Evolutionary conservation across 2,113 vertebrate species (phyloP), one percentile per base, ranked within the genome.

Genomic region (Ondatra zibethicus): DNA sequence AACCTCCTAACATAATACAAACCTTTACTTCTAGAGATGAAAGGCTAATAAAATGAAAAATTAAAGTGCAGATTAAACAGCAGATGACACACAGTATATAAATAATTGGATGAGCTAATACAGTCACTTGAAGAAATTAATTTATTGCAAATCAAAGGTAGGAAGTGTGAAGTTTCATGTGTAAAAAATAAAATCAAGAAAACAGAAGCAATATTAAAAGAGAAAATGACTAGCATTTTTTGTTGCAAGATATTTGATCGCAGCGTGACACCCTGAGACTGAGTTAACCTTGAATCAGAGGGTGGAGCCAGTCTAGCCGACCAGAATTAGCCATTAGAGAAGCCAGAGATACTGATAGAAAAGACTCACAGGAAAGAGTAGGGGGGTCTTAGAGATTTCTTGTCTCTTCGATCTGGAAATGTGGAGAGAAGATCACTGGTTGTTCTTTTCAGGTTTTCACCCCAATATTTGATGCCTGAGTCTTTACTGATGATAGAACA

Each of bases 41-140:
- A 85, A 88, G 78, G 33, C 14, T 93, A 70, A 88, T 72, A 47
- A 85, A 58, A 58, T 85, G 2, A 93, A 92, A 85, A 73, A 50
- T 61, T 91, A 10, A n/a, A 27, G 75, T 93, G 65, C 17, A 76
- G 11, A 86, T 70, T 91, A 82, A 94, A 82, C 25, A 92, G 13
- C 4, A 68, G 42, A 42, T 66, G 13, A 73, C 11, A n/a, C 23
- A 94, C 29, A 91, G 36, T 50, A 61, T 58, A 17, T 84, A 61
- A 39, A 84, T 84, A 61, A 63, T 29, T 84, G 39, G n/a, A 84
- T 61, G 23, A 84, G 7, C 16, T 9, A 52, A 88, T 52, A 68
- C 42, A 84, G 42, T 63, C 70, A 29, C 12, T 33, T 65, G 39
- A 93, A 89, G 42, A 93, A 78, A 70, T 58, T 89, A 75, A 63